Evolutionary conservation across 2,888 invertebrate species (phyloP).

Genomic region (Syritta pipiens): DNA sequence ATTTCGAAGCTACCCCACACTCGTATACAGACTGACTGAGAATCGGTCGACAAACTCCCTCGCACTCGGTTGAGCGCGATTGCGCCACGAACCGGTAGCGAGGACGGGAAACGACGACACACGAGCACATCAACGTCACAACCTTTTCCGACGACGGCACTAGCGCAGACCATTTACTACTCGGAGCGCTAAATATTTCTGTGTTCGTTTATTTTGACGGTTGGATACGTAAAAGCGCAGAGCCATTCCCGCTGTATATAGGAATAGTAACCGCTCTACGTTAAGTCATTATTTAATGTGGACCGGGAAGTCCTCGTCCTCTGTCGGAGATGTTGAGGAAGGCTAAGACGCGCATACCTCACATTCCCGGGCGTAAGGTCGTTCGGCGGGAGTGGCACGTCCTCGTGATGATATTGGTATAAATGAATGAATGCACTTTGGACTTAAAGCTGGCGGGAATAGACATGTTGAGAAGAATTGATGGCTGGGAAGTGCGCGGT

Average conservation of each 20-base stretch:
- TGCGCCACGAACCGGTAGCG: neutral
- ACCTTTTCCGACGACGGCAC: conserved; percentile 4
- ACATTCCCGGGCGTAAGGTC: conserved; percentile 19
- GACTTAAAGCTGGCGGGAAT: conserved; percentile 31
- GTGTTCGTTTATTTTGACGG: conserved; percentile 64
- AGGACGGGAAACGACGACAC: conserved; percentile 1
- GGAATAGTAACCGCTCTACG: conserved; percentile 49
- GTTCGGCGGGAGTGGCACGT: conserved; percentile 18
- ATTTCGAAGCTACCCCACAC: conserved; percentile 54
- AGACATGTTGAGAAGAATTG: conserved; percentile 50
- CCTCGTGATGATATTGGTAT: conserved; percentile 25
- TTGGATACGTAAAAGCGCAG: conserved; percentile 28
- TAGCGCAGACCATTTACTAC: conserved; percentile 36
- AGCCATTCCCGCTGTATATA: neutral
- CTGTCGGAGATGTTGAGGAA: conserved; percentile 30
- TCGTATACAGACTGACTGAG: conserved; percentile 39
- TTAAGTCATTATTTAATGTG: conserved; percentile 66
- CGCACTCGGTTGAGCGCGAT: neutral
- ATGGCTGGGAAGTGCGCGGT: conserved; percentile 33
- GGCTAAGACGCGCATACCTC: conserved; percentile 31
- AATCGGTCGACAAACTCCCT: conserved; percentile 59
- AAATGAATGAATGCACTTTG: conserved; percentile 44
- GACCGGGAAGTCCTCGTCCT: no score
- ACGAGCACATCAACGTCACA: conserved; percentile 23
- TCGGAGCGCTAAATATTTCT: conserved; percentile 47